A percentile compares a stretch with the other conserved stretches of the same genome.
phyloP scores from a whole-genome alignment of 2,113 vertebrate species.

The Hylia prasina region DNA sequence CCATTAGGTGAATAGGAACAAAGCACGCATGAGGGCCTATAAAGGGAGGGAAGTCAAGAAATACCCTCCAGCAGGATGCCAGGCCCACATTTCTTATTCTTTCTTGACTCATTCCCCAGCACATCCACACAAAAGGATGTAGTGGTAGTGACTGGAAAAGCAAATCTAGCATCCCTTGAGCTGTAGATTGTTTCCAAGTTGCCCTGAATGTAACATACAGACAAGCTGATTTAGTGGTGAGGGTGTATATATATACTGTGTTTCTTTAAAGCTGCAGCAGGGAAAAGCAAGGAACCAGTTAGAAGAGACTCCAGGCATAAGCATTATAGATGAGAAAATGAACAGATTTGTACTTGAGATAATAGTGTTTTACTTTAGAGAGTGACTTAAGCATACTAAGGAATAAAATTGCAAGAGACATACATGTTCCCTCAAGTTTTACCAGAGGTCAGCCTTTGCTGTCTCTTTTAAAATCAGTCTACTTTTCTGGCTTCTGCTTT shows the following conservation, averaged over 20 bases:
- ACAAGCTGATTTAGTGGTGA: background rate
- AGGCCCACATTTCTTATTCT: background rate
- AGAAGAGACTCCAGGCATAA: background rate
- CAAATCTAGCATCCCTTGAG: background rate
- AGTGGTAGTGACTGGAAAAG: background rate
- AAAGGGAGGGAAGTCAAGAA: background rate
- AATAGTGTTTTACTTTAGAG: background rate
- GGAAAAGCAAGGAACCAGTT: background rate
- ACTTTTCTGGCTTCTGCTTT: background rate
- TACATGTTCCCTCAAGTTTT: background rate
- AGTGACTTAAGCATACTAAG: background rate
- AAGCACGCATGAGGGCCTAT: background rate
- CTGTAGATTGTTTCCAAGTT: background rate
- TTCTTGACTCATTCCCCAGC: background rate
- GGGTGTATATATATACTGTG: background rate
- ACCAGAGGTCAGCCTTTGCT: background rate
- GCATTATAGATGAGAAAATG: background rate
- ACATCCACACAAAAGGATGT: background rate
- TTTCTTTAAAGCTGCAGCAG: background rate
- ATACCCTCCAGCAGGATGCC: background rate
- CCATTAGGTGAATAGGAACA: background rate
- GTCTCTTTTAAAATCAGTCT: background rate
- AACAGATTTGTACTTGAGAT: background rate
- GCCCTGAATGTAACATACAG: background rate
- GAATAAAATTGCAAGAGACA: background rate